These are phyloP conservation scores for Zoanthus solanderi DNA, from an alignment of 92 coral and sea anemone genomes.

Conservation along the genomic window DNA sequence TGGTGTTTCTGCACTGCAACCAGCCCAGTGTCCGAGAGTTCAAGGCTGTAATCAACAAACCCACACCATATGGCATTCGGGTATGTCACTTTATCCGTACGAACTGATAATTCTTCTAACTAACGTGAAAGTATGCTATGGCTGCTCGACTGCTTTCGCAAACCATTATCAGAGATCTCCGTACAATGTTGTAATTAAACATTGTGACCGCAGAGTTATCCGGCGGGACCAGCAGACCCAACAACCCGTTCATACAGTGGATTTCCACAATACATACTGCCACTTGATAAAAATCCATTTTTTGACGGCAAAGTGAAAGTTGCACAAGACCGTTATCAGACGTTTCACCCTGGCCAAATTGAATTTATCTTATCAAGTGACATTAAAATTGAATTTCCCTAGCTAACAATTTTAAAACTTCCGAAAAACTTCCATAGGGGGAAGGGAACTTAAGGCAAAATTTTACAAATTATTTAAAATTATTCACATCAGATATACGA, in stretches of 20 bases:
- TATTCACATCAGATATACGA: background rate
- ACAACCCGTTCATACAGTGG: constrained; percentile 27
- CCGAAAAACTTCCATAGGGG: constrained; percentile 9
- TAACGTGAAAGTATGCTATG: constrained; percentile 30
- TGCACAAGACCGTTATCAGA: constrained; percentile 4
- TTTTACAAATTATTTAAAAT: background rate
- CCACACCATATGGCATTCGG: constrained; percentile 38
- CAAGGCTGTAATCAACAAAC: constrained; percentile 1
- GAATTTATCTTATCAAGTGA: background rate
- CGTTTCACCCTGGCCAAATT: constrained; percentile 28
- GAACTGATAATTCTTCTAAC: constrained; percentile 18
- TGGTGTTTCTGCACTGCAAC: constrained; percentile 16
- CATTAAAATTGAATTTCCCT: background rate
- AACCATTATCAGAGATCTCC: constrained; percentile 23
- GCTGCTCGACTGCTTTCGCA: constrained; percentile 24
- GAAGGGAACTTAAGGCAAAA: background rate
- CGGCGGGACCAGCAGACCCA: constrained; percentile 31
- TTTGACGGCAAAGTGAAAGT: constrained; percentile 23
- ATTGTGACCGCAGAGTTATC: constrained; percentile 17
- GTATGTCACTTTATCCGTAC: constrained; percentile 28
- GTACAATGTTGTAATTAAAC: constrained; percentile 21
- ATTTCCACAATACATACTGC: constrained; percentile 29
- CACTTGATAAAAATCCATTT: constrained; percentile 27
- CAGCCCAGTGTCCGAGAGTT: constrained; percentile 11
- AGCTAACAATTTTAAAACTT: constrained; percentile 12